These are phyloP conservation scores for Ceratotherium simum DNA, from an alignment of 2,113 vertebrate species.

Conservation along the genomic window DNA sequence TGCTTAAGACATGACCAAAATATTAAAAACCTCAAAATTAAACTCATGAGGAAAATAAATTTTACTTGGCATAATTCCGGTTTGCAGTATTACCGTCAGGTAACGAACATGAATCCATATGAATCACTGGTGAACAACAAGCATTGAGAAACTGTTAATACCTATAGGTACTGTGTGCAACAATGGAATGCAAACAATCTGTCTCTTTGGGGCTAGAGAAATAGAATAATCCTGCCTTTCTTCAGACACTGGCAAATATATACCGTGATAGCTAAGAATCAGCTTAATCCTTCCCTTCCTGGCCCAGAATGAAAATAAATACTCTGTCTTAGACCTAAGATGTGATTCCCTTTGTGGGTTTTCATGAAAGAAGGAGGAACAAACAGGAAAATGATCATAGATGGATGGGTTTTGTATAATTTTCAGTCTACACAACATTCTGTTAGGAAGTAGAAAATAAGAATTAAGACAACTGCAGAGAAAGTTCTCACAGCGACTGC, in stretches of 20 bases:
- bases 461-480: not conserved
- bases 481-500: not conserved
- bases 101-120: not conserved
- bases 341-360: not conserved
- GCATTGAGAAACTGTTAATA: not conserved
- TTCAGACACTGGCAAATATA: conserved; percentile 24
- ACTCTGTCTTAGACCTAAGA: not conserved
- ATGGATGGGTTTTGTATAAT: not conserved
- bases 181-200: not conserved
- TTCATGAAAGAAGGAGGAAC: not conserved
- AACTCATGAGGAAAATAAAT: conserved; percentile 44
- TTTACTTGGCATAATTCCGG: not conserved
- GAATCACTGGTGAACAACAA: not conserved
- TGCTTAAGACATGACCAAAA: conserved; percentile 45
- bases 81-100: not conserved
- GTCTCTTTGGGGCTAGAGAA: not conserved
- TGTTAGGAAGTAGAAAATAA: not conserved
- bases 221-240: conserved; percentile 47
- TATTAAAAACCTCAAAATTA: conserved; percentile 53
- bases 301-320: conserved; percentile 65
- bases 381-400: not conserved
- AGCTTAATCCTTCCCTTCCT: conserved; percentile 43
- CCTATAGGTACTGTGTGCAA: not conserved
- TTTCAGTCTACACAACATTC: not conserved
- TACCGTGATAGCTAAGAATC: not conserved